These are phyloP conservation scores for Antigone vipio DNA, from an alignment of 2,113 vertebrate species.

Conservation along the genomic window DNA sequence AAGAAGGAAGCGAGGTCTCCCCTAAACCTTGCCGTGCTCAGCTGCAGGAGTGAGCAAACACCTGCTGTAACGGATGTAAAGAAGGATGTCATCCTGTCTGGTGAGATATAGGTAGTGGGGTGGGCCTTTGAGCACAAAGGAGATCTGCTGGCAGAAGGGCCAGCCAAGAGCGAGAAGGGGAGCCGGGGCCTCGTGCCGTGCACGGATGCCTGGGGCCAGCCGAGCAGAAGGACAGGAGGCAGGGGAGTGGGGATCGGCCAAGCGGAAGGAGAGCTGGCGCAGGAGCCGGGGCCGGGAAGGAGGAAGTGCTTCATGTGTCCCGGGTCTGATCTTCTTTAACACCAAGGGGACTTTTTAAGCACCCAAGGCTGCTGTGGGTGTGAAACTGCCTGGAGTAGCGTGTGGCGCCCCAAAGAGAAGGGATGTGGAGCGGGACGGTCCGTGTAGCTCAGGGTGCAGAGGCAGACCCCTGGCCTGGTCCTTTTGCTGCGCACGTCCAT, in stretches of 20 bases:
- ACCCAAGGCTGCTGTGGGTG: not conserved
- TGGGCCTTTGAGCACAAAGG: not conserved
- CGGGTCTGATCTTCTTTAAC: not conserved
- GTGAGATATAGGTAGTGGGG: not conserved
- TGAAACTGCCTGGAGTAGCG: not conserved
- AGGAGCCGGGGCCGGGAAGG: not conserved
- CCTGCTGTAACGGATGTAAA: not conserved
- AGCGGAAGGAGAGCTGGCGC: not conserved
- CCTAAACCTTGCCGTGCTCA: not conserved
- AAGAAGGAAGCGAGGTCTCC: not conserved
- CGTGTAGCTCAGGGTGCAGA: accelerated
- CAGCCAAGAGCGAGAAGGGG: not conserved
- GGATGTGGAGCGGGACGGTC: not conserved
- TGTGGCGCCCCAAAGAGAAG: not conserved
- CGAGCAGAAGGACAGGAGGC: not conserved
- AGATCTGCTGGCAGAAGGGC: not conserved
- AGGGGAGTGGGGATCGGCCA: not conserved
- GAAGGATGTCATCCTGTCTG: not conserved
- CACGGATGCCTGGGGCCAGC: not conserved
- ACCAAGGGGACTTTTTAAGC: not conserved
- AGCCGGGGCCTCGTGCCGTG: not conserved
- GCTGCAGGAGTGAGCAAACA: not conserved
- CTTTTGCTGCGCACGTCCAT: accelerated
- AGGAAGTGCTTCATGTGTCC: not conserved
- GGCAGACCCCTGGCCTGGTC: not conserved